Base-by-base conservation (phyloP, 2,888 invertebrate genomes). In the Rhogogaster chlorosoma region DNA sequence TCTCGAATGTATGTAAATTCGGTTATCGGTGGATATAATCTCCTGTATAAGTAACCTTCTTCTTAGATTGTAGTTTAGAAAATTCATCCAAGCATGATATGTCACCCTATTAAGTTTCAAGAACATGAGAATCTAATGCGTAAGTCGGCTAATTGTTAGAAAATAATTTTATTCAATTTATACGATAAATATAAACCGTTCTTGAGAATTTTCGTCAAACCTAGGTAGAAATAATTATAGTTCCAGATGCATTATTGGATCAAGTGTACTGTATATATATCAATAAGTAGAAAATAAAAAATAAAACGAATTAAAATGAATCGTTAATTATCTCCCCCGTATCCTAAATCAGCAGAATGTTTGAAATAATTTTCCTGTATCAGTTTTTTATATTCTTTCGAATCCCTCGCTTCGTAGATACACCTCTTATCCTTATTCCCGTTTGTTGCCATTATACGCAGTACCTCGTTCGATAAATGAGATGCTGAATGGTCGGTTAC, bases 111-210 rank as follows among this genome's bases (percentile, higher is more conserved):
- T 38, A 49, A 49, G 6, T n/a, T 49, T 49, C 0, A n/a, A 5
- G n/a, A 49, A 53, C n/a, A 53, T n/a, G n/a, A 53, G 5, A 53
- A 6, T 53, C 12, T 32, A 67, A 18, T 5, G 67, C 4, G 29
- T 18, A 67, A 9, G 6, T 29, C 29, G 29, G 15, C 71, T 26
- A 1, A 12, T 73, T 12, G n/a, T n/a, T 53, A 32, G 32, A 77
- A 77, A 77, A 77, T 77, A 29, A 77, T 77, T 77, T 77, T 53
- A 77, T 77, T 77, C 77, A 53, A 77, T 77, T 32, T 67, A 29
- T 32, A 73, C 22, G 73, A 45, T 42, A 42, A 38, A 26, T 38
- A 73, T n/a, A 42, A 22, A 73, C 73, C 22, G 42, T 22, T 38
- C 12, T 26, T 12, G 5, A n/a, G 18, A 22, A 77, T 53, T 77